Base-by-base conservation (phyloP, 2,888 invertebrate genomes). In the Nymphalis urticae region DNA sequence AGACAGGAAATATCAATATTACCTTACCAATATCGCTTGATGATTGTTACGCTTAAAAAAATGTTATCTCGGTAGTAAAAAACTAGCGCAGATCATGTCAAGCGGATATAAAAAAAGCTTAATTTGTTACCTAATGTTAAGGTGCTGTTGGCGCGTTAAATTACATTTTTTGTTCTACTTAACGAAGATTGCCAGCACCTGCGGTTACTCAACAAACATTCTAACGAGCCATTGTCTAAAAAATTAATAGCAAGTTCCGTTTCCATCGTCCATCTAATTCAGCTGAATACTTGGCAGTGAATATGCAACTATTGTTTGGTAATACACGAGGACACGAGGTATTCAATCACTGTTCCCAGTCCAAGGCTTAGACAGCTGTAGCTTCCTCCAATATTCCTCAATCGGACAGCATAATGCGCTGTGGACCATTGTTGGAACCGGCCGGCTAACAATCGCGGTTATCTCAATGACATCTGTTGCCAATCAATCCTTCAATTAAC, bases 391-490 rank as follows among this genome's bases (percentile, higher is more conserved):
- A 82, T 82, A 87, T 85, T 86, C 86, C 87, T 85, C 80, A 82
- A 77, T 75, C 75, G 80, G 91, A 91, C 91, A 91, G 86, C 83
- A 92, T 90, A 92, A 92, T 90, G 85, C 77, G 83, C 76, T 76
- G 75, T 76, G 79, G 75, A 72, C 86, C 82, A 88, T 89, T 89
- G 89, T 89, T 86, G 80, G 76, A 75, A 65, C 75, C 75, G 75
- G 73, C 74, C 75, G 75, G 73, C 68, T 53, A 82, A 84, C 87
- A 85, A 87, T 87, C 81, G 82, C 73, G 68, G 74, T 79, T 88
- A 90, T 91, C 90, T 89, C 89, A 90, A 90, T 90, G 89, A 87
- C 90, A 91, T 91, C 89, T 82, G 77, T 79, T 80, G 80, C 76
- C 79, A 77, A 82, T 81, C 81, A 82, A 80, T 85, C 83, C 82